Percentiles rank a stretch among this genome's conserved stretches.
Conservation (phyloP, 2,797 vertebrate species). For the Sebastes trivittatus region DNA sequence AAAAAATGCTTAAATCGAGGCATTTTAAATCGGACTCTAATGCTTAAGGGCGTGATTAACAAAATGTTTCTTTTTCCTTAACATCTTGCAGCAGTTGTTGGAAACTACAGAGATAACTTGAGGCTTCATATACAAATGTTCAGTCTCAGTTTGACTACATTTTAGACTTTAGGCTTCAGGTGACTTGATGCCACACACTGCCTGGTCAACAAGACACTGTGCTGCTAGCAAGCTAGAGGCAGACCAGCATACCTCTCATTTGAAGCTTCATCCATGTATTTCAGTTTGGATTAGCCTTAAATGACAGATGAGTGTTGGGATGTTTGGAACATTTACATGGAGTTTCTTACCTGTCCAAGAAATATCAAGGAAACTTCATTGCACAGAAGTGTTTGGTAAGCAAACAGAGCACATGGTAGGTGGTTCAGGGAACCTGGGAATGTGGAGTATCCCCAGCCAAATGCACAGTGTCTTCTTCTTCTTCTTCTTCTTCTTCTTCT, state of each 20-base stretch:
- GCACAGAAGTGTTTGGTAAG: background rate
- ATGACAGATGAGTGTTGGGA: background rate
- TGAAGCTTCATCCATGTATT: background rate
- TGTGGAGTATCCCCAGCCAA: background rate
- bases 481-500: background rate
- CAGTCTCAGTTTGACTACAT: background rate
- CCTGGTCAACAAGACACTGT: background rate
- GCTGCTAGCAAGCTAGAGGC: background rate
- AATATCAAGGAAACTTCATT: background rate
- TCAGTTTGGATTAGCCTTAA: background rate
- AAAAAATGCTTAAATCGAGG: constrained; percentile 28
- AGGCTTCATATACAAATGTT: constrained; percentile 3
- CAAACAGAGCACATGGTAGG: background rate
- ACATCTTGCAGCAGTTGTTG: background rate
- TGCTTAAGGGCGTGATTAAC: constrained; percentile 28
- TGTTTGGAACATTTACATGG: background rate
- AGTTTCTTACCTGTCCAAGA: background rate
- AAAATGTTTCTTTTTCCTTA: constrained; percentile 5
- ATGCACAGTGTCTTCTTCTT: background rate
- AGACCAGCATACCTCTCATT: background rate
- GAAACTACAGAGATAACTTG: constrained; percentile 12
- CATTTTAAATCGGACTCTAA: constrained; percentile 30
- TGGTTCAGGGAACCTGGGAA: background rate
- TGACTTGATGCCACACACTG: background rate
- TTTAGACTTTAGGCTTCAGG: background rate